Evolutionary conservation across 1,140 invertebrate species (phyloP).

Genomic region (Bombus affinis): DNA sequence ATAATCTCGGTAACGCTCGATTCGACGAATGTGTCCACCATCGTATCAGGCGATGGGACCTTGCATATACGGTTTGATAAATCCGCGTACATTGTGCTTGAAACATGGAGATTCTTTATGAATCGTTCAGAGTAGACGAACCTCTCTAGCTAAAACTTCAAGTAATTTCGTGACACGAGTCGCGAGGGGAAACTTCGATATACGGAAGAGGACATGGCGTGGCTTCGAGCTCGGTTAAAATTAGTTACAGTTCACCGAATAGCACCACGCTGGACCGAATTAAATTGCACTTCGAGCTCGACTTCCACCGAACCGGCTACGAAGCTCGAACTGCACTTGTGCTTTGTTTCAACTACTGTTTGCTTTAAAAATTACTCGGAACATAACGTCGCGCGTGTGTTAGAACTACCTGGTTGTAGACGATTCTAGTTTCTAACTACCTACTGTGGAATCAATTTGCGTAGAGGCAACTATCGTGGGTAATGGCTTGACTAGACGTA

Average conservation of each 20-base stretch:
- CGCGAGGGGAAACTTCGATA: neutral
- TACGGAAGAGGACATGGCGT: neutral
- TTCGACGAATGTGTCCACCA: too few species aligned
- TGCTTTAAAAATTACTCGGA: neutral
- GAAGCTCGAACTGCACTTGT: neutral
- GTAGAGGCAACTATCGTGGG: neutral
- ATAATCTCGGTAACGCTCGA: conserved; percentile 1
- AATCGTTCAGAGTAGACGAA: neutral
- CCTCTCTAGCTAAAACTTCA: neutral
- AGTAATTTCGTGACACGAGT: neutral
- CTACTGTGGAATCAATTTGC: neutral
- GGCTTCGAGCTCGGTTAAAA: neutral
- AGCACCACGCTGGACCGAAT: neutral
- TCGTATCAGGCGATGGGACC: neutral
- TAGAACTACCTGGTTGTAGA: neutral
- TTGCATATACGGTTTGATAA: neutral
- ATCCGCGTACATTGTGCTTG: neutral
- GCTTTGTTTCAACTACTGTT: neutral
- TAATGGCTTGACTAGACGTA: neutral
- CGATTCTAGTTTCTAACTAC: neutral
- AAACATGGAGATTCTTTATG: neutral
- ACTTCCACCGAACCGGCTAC: neutral
- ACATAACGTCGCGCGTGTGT: neutral
- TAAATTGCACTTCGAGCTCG: conserved; percentile 27
- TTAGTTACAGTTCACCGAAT: conserved; percentile 15